Percentiles rank a stretch among this genome's conserved stretches.
Conservation (phyloP, 2,113 vertebrate species). For the Pseudopodoces humilis region DNA sequence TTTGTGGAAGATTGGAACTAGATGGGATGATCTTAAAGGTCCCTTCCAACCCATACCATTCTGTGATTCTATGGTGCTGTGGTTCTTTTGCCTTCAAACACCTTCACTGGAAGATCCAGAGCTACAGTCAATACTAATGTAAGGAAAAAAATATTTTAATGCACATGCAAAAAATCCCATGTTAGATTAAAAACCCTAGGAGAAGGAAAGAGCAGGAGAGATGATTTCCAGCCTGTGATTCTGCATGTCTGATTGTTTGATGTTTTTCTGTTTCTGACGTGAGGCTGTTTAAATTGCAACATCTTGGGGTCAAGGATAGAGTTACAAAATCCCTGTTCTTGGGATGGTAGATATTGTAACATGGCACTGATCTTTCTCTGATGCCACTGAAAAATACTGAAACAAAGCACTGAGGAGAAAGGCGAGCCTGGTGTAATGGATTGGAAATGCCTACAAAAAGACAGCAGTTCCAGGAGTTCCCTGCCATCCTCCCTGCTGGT, state of each 20-base stretch:
- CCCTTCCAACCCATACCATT: too few species aligned
- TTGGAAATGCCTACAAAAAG: not conserved
- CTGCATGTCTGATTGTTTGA: not conserved
- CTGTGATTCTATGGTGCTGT: not conserved
- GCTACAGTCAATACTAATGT: not conserved
- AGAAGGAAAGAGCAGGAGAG: not conserved
- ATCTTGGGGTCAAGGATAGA: not conserved
- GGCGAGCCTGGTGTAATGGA: too few species aligned
- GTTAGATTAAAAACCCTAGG: not conserved
- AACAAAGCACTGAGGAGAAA: not conserved
- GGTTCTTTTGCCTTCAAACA: not conserved
- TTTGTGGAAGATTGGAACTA: not conserved
- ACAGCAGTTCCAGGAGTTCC: not conserved
- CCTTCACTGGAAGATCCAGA: not conserved
- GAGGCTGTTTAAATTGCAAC: not conserved
- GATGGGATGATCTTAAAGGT: not conserved
- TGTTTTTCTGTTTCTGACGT: not conserved
- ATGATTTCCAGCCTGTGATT: not conserved
- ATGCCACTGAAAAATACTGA: not conserved
- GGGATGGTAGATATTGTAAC: not conserved
- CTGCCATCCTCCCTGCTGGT: not conserved
- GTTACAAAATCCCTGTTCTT: not conserved
- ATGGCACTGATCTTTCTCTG: not conserved
- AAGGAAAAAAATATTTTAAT: not conserved
- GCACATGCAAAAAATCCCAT: not conserved